Conservation (phyloP, 2,888 invertebrate genomes). For the Andrena bicolor region DNA sequence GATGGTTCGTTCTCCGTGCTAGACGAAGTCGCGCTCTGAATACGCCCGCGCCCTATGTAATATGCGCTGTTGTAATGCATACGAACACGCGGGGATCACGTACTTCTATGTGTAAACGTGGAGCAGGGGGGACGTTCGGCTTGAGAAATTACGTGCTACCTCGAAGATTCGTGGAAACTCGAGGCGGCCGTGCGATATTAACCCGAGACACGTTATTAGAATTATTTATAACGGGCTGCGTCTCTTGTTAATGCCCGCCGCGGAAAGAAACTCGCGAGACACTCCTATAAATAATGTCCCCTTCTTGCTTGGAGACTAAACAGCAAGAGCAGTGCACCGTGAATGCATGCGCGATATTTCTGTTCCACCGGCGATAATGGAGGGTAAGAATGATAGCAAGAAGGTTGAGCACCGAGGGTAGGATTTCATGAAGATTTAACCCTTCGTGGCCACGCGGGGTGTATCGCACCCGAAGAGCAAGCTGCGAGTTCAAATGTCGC, state of each 20-base stretch:
- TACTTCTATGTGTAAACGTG: slow-evolving; percentile 51
- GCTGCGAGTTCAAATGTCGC: too few relatives aligned
- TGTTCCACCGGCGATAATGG: background rate
- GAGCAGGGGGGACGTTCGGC: slow-evolving; percentile 40
- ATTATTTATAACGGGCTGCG: slow-evolving; percentile 22
- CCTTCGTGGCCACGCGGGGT: too few relatives aligned
- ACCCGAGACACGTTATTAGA: slow-evolving; percentile 40
- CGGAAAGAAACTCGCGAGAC: background rate
- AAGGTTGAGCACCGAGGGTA: too few relatives aligned
- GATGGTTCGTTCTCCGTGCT: slow-evolving; percentile 31
- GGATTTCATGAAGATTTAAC: too few relatives aligned
- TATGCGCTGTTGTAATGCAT: slow-evolving; percentile 61
- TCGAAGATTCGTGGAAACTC: slow-evolving; percentile 50
- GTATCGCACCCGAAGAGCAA: too few relatives aligned
- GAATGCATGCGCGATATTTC: background rate
- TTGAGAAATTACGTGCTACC: slow-evolving; percentile 60
- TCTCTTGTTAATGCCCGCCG: background rate
- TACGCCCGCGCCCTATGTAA: slow-evolving; percentile 30
- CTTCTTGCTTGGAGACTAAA: background rate
- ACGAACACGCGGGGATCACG: slow-evolving; percentile 47
- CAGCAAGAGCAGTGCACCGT: background rate
- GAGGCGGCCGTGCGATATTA: slow-evolving; percentile 26
- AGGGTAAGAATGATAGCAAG: background rate
- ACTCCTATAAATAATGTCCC: background rate
- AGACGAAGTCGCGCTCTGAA: slow-evolving; percentile 35